A percentile compares a stretch with the other conserved stretches of the same genome.
These are phyloP conservation scores for Myopa tessellatipennis DNA, from an alignment of 2,888 invertebrate species.

Conservation along the genomic window DNA sequence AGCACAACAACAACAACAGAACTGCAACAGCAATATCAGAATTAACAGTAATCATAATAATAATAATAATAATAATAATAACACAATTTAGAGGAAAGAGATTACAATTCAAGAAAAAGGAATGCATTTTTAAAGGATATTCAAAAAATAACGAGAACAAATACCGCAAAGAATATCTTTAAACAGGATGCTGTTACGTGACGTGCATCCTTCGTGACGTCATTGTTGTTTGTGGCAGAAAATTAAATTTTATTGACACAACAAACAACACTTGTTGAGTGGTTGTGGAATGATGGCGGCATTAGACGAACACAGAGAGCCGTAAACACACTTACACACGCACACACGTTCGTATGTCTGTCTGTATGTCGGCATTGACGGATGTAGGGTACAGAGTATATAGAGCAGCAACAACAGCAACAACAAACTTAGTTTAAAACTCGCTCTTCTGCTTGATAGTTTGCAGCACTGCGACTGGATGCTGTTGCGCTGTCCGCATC, in stretches of 20 bases:
- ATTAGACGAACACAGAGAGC: neutral
- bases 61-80: too few species aligned
- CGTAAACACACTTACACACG: neutral
- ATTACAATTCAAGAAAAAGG: too few species aligned
- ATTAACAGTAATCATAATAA: neutral
- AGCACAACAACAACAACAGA: slow-evolving; percentile 5
- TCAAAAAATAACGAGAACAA: too few species aligned
- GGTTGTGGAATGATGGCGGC: neutral
- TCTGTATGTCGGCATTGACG: neutral
- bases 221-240: slow-evolving; percentile 20
- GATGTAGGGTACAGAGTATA: slow-evolving; percentile 25
- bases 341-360: neutral
- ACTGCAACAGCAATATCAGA: neutral
- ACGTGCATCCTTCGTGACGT: slow-evolving; percentile 4
- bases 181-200: too few species aligned
- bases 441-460: neutral
- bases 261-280: slow-evolving; percentile 40
- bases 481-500: slow-evolving; percentile 15
- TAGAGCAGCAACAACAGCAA: slow-evolving; percentile 38
- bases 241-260: slow-evolving; percentile 15
- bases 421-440: slow-evolving; percentile 1
- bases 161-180: too few species aligned
- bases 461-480: slow-evolving; percentile 3
- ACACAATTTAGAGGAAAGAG: too few species aligned
- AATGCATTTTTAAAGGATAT: too few species aligned